Percentiles rank a stretch among this genome's conserved stretches.
Evolutionary conservation across 53 echinoderm and acorn worm genomes (phyloP).

Genomic region (Pentamera pediparva): DNA sequence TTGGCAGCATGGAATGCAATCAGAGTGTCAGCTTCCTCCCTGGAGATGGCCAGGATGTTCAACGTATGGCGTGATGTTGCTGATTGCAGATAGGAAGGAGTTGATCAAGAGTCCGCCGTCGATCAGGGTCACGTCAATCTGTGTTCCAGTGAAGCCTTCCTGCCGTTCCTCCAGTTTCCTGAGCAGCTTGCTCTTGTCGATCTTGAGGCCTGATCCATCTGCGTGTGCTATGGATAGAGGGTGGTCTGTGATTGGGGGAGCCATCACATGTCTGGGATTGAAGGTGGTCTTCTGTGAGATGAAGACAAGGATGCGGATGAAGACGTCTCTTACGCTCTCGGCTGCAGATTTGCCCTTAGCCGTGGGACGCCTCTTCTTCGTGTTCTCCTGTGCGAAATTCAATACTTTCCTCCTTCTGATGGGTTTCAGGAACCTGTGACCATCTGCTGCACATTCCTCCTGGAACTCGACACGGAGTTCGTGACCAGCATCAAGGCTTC

Average conservation of each 20-base stretch:
- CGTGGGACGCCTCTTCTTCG: not conserved
- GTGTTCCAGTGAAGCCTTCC: constrained; percentile 30
- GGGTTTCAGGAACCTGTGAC: constrained; percentile 31
- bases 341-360: constrained; percentile 41
- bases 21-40: constrained; percentile 53
- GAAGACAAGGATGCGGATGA: constrained; percentile 34
- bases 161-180: constrained; percentile 36
- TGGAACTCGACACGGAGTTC: constrained; percentile 21
- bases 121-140: no score
- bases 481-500: constrained; percentile 8
- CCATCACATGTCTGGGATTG: constrained; percentile 34
- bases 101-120: no score
- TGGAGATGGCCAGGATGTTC: constrained; percentile 39
- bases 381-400: constrained; percentile 30
- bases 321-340: constrained; percentile 34
- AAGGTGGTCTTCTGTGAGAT: constrained; percentile 35
- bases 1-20: constrained; percentile 41
- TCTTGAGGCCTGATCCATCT: constrained; percentile 37
- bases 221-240: constrained; percentile 42
- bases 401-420: constrained; percentile 29
- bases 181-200: constrained; percentile 39
- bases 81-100: no score
- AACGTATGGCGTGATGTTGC: no score
- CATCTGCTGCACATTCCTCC: constrained; percentile 37
- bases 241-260: constrained; percentile 40